Base-by-base conservation (phyloP, 1,140 invertebrate genomes). In the Drosophila biarmipes region DNA sequence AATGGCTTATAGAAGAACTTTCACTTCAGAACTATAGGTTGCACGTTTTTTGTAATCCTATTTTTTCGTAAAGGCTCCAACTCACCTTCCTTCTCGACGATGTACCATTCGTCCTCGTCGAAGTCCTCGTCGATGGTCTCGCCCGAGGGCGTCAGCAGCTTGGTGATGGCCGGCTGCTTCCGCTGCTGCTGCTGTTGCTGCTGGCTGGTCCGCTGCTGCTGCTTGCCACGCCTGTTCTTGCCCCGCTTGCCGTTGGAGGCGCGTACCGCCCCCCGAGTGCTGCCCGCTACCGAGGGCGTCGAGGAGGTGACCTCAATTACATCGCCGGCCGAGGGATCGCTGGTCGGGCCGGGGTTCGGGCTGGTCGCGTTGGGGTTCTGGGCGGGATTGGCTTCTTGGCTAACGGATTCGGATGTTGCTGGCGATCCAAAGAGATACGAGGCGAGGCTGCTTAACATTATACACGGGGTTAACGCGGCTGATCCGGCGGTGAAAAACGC, bases 381-480 rank as follows among this genome's bases (percentile, higher is more conserved):
- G 37, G 46, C 82, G 55, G 81, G 69, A 72, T 73, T 81, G 58
- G 62, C 71, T 49, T 87, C 78, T 51, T 61, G 64, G 63, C 34
- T 74, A 21, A 42, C 85, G 73, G 80, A 68, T 45, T 85, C 80
- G 66, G 64, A 57, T 73, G 79, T 87, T 52, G 80, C 75, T 84
- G 69, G 78, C 85, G 90, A 82, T 80, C 91, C 91, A 90, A 92
- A 92, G 74, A 92, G 72, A 87, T 80, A 92, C 59, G 91, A 80
- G 69, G 91, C 91, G 75, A 92, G 84, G 68, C 91, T 91, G 79
- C 79, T 92, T 79, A 92, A 90, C 91, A 92, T 92, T 92, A 92
- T 92, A 92, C 74, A 92, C 74, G 58, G 68, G 61, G 62, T 63
- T 74, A 45, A 38, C 38, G 54, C 53, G 62, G 45, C 38, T 64